Evolutionary conservation across 2,113 vertebrate genomes (phyloP), one percentile per base, ranked within the genome.

Genomic region (Zeus faber): DNA sequence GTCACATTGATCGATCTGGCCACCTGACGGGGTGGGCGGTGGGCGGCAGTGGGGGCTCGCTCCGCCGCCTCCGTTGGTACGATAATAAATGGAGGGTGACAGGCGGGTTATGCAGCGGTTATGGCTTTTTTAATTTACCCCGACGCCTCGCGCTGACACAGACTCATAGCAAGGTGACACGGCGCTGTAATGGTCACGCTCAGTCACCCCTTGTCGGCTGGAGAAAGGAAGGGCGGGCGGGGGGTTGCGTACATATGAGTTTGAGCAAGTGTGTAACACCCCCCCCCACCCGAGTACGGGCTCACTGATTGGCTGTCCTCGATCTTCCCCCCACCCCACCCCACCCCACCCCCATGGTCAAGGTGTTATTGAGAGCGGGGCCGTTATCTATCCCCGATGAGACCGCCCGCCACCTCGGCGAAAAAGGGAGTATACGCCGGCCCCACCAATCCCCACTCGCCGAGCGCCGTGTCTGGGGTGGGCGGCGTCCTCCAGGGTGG

Each of bases 401-500:
- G 67, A 70, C 70, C 44, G 49, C 58, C 70, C 17, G 7, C 59
- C 44, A 43, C 68, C 64, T 83, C 67, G n/a, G n/a, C n/a, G n/a
- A n/a, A n/a, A n/a, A n/a, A n/a, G n/a, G n/a, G n/a, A n/a, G n/a
- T n/a, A n/a, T n/a, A n/a, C n/a, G n/a, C n/a, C 66, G 9, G 54
- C 60, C 47, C 54, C 35, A 63, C 73, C 79, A 72, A 79, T 81
- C 71, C 66, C 48, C 31, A 33, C 31, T 33, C 31, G 17, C 65
- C 3, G 58, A 48, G 62, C 50, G 14, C 65, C 49, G 21, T 70
- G 80, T 78, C 54, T 49, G 58, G 35, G 65, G 67, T 63, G 62
- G 76, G n/a, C 79, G 74, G 68, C 71, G 29, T 82, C 73, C 82
- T 80, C 67, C 70, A 77, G 77, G 86, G 86, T 87, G 86, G 87